phyloP scores from a whole-genome alignment of 2,797 vertebrate genomes.

The Hemitrygon akajei region DNA sequence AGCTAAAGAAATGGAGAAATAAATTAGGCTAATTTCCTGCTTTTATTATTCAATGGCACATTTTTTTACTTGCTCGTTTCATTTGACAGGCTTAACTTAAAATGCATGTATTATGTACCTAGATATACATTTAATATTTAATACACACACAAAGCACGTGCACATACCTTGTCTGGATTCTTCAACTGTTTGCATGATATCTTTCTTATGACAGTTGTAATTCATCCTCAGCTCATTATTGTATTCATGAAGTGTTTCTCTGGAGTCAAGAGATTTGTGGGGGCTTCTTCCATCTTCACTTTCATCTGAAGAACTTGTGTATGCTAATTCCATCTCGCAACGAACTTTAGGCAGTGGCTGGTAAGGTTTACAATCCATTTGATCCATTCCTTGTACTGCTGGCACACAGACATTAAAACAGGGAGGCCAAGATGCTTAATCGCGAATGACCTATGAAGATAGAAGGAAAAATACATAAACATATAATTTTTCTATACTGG shows the following conservation, averaged over 20 bases:
- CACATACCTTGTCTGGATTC: constrained; percentile 78
- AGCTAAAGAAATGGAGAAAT: not conserved
- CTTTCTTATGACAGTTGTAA: constrained; percentile 70
- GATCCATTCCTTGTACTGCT: constrained; percentile 77
- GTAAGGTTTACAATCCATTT: constrained; percentile 95
- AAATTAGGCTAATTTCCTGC: not conserved
- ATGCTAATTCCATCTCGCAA: constrained; percentile 90
- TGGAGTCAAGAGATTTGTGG: constrained; percentile 81
- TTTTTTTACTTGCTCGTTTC: not conserved
- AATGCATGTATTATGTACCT: not conserved
- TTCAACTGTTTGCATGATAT: constrained; percentile 60
- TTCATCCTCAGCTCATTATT: constrained; percentile 82
- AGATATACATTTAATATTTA: not conserved
- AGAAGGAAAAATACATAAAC: not conserved
- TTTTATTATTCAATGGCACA: not conserved
- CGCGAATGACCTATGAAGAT: constrained; percentile 56
- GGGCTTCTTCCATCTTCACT: constrained; percentile 85
- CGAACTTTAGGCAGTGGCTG: constrained; percentile 89
- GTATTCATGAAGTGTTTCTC: constrained; percentile 88
- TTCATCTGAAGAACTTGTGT: constrained; percentile 91
- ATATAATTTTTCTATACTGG: not conserved
- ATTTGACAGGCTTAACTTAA: not conserved
- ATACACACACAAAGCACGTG: not conserved
- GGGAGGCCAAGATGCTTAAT: constrained; percentile 54
- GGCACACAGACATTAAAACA: constrained; percentile 69